Evolutionary conservation across 2,113 vertebrate genomes (phyloP).

Genomic region (Ariopsis seemanni): DNA sequence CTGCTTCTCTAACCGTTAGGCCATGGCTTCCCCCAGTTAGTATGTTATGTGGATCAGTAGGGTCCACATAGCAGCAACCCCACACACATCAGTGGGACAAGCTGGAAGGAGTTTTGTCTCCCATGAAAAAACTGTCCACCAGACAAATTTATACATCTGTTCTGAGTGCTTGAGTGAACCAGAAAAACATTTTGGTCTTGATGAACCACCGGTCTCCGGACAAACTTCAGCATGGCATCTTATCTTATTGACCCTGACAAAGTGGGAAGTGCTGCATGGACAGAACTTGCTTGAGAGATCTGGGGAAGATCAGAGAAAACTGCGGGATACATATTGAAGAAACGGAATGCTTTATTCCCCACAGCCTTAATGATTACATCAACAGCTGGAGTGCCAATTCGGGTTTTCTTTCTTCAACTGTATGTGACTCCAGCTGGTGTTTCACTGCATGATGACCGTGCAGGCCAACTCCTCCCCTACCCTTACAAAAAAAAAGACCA

Average conservation of each 20-base stretch:
- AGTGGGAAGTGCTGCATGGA: not conserved
- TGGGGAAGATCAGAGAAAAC: not conserved
- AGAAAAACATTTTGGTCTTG: not conserved
- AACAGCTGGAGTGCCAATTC: not conserved
- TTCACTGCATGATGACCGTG: not conserved
- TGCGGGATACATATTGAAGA: not conserved
- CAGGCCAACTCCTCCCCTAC: not conserved
- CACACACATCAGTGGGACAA: too few species aligned
- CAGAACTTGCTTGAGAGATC: too few species aligned
- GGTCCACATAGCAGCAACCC: too few species aligned
- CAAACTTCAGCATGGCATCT: not conserved
- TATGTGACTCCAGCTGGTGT: too few species aligned
- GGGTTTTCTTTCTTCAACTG: not conserved
- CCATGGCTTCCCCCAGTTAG: too few species aligned
- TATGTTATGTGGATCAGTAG: too few species aligned
- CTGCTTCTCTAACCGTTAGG: too few species aligned
- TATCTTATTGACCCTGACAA: not conserved
- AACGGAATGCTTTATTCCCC: not conserved
- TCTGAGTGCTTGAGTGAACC: not conserved
- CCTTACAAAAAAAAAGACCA: not conserved
- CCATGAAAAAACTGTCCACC: not conserved
- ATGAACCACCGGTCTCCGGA: not conserved
- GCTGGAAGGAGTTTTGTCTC: too few species aligned
- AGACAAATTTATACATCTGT: not conserved
- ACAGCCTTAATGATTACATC: not conserved